phyloP scores from a whole-genome alignment of 92 coral and sea anemone genomes.

The Porites rus region DNA sequence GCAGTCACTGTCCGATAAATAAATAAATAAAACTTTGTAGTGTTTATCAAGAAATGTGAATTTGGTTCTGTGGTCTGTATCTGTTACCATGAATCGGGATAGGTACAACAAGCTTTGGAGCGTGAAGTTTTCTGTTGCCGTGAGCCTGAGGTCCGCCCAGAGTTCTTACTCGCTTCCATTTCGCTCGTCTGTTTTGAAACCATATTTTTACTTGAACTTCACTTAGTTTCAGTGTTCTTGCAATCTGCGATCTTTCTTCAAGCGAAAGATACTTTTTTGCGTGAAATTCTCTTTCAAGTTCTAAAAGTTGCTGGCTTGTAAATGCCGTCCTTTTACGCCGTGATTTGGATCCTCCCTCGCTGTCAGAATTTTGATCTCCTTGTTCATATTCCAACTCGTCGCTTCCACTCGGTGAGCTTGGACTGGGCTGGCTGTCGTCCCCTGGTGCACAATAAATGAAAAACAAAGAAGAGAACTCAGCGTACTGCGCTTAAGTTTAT shows the following conservation, averaged over 20 bases:
- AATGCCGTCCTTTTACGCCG: conserved; percentile 97
- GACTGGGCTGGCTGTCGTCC: conserved; percentile 12
- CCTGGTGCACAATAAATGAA: conserved; percentile 2
- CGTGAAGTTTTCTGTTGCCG: conserved; percentile 81
- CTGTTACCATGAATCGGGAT: conserved; percentile 97
- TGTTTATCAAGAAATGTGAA: conserved; percentile 62
- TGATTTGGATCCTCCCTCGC: conserved; percentile 77
- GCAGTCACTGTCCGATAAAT: not conserved
- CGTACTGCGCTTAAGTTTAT: not conserved
- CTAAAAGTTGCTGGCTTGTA: conserved; percentile 96
- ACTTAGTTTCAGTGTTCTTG: conserved; percentile 84
- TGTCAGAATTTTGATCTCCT: conserved; percentile 69
- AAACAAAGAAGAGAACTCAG: not conserved
- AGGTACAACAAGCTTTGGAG: conserved; percentile 94
- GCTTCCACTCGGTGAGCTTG: conserved; percentile 47
- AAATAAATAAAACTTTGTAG: conserved; percentile 26
- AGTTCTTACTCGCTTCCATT: conserved; percentile 98
- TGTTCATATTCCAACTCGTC: conserved; percentile 70
- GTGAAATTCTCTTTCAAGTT: conserved; percentile 97
- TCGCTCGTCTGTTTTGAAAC: conserved; percentile 99
- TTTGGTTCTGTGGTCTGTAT: conserved; percentile 78
- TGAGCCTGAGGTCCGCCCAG: conserved; percentile 81
- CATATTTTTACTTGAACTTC: conserved; percentile 99
- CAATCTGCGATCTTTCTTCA: conserved; percentile 96
- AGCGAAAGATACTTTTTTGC: conserved; percentile 92